Percentiles rank a stretch among this genome's conserved stretches.
Evolutionary conservation across 2,797 vertebrate species (phyloP).

Genomic region (Mus minutoides): DNA sequence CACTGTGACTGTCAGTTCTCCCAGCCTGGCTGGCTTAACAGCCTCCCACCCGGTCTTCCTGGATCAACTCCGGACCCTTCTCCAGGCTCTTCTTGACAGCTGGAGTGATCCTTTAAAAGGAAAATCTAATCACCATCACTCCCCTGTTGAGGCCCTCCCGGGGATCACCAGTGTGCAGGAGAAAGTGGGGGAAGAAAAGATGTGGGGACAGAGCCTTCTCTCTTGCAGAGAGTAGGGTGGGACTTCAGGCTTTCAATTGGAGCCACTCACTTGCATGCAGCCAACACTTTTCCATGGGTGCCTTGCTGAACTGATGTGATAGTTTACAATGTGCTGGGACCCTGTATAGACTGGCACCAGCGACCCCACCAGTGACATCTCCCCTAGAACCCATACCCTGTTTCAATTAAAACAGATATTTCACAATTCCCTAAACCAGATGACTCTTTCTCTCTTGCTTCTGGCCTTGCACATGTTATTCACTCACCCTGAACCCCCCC

Average conservation of each 20-base stretch:
- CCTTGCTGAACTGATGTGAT: neutral
- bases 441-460: neutral
- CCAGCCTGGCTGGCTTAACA: neutral
- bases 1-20: neutral
- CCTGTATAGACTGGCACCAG: neutral
- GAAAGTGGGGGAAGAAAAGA: too few species aligned
- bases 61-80: neutral
- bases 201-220: too few species aligned
- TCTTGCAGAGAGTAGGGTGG: neutral
- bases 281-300: neutral
- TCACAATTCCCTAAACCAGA: neutral
- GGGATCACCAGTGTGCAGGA: neutral
- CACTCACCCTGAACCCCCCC: neutral
- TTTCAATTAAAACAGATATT: neutral
- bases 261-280: neutral
- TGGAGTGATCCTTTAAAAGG: constrained; percentile 29
- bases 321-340: neutral
- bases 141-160: neutral
- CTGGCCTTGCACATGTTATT: neutral
- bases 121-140: constrained; percentile 43
- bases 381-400: neutral
- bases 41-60: neutral
- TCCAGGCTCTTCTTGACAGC: constrained; percentile 23
- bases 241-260: neutral
- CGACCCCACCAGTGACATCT: neutral